Conservation (phyloP, 2,797 vertebrate species). For the Lophotriccus pileatus region DNA sequence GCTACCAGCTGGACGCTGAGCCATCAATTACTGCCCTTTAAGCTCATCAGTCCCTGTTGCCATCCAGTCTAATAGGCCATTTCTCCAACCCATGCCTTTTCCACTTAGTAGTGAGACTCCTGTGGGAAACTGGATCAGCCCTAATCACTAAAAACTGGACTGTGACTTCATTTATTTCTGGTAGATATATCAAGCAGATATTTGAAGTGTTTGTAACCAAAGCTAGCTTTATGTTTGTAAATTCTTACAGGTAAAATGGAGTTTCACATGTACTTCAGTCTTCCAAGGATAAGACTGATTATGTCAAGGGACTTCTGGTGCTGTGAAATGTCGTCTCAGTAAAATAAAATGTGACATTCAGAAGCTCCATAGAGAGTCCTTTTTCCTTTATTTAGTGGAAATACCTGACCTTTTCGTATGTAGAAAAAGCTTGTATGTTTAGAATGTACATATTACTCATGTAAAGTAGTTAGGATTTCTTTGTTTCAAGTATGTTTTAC, state of each 20-base stretch:
- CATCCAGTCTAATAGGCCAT: not conserved
- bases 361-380: not conserved
- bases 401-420: not conserved
- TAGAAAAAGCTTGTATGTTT: not conserved
- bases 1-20: not conserved
- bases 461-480: not conserved
- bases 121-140: not conserved
- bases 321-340: not conserved
- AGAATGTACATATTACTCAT: not conserved
- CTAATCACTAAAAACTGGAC: not conserved
- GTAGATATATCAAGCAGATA: not conserved
- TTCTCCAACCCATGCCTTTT: not conserved
- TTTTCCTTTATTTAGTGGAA: not conserved
- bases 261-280: not conserved
- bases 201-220: not conserved
- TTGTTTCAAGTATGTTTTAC: not conserved
- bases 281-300: not conserved
- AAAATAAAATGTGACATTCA: not conserved
- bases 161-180: not conserved
- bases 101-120: not conserved
- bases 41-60: not conserved
- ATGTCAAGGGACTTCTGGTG: not conserved
- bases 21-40: fast-evolving
- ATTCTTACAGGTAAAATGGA: not conserved
- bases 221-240: not conserved